Evolutionary conservation across 2,797 vertebrate species (phyloP).

Genomic region (Odontamblyopus lacepedii): DNA sequence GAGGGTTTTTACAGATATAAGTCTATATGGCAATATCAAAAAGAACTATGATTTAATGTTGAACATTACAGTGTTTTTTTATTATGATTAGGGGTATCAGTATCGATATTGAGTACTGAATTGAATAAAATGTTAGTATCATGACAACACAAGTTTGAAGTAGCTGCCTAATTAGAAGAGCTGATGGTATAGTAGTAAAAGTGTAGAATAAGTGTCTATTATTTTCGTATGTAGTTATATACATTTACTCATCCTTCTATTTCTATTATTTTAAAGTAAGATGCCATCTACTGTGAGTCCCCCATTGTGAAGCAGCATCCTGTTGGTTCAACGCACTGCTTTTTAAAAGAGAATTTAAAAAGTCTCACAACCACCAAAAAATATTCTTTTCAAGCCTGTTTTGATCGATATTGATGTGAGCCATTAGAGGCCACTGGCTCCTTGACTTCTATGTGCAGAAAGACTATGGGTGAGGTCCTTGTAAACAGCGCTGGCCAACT

Average conservation of each 20-base stretch:
- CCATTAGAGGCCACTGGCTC: not conserved
- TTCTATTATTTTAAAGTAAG: not conserved
- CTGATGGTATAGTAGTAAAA: no score
- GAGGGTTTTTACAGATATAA: no score
- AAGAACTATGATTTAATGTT: no score
- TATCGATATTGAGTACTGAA: no score
- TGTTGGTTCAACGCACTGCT: not conserved
- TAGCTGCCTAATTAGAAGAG: no score
- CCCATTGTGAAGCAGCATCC: not conserved
- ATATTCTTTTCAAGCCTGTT: conserved; percentile 4
- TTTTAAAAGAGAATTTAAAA: not conserved
- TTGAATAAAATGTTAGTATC: no score
- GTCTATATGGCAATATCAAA: no score
- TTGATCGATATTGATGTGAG: conserved; percentile 9
- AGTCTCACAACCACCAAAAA: not conserved
- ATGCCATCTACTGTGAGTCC: not conserved
- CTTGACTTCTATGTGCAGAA: conserved; percentile 29
- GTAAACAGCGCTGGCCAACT: conserved; percentile 48
- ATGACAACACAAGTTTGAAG: no score
- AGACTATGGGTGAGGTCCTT: conserved; percentile 20
- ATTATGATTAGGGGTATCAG: no score
- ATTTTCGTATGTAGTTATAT: no score
- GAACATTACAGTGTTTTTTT: no score
- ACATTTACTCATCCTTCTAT: not conserved
- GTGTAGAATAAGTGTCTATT: no score